These are phyloP conservation scores for Crematogaster levior DNA, from an alignment of 2,888 invertebrate genomes.

Conservation along the genomic window DNA sequence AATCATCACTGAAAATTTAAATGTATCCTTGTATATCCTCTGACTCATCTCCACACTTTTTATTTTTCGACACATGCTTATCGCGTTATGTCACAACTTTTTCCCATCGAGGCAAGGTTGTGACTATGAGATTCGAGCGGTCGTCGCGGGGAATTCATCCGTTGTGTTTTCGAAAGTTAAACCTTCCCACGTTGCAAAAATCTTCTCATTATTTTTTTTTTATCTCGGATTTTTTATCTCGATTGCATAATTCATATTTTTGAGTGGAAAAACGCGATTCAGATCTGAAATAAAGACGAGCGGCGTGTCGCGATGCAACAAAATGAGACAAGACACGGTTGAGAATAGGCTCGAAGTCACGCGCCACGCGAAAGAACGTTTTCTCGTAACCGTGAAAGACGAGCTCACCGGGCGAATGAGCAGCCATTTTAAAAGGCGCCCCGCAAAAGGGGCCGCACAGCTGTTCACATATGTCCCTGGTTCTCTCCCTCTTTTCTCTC, in stretches of 20 bases:
- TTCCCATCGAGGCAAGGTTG: background rate
- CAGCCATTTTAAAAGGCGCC: constrained; percentile 71
- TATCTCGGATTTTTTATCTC: too few species aligned
- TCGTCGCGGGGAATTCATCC: background rate
- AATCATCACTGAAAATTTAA: constrained; percentile 1
- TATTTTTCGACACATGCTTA: background rate
- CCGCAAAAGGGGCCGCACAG: constrained; percentile 75
- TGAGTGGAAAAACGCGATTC: constrained; percentile 8
- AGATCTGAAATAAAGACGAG: background rate
- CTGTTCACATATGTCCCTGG: constrained; percentile 65
- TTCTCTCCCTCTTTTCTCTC: constrained; percentile 1
- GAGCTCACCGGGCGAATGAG: constrained; percentile 34
- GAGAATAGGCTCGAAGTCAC: constrained; percentile 14
- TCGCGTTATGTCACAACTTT: background rate
- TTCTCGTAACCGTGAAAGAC: constrained; percentile 54
- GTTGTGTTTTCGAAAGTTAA: background rate
- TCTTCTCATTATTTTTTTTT: background rate
- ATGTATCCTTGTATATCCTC: background rate
- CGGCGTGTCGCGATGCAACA: background rate
- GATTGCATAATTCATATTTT: constrained; percentile 22
- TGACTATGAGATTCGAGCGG: background rate
- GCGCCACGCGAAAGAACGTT: constrained; percentile 13
- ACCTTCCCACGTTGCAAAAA: background rate
- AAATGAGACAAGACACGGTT: background rate
- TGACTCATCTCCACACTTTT: background rate